Evolutionary conservation across 2,113 vertebrate genomes (phyloP), one percentile per base, ranked within the genome.

Genomic region (Emydura subglobosa): DNA sequence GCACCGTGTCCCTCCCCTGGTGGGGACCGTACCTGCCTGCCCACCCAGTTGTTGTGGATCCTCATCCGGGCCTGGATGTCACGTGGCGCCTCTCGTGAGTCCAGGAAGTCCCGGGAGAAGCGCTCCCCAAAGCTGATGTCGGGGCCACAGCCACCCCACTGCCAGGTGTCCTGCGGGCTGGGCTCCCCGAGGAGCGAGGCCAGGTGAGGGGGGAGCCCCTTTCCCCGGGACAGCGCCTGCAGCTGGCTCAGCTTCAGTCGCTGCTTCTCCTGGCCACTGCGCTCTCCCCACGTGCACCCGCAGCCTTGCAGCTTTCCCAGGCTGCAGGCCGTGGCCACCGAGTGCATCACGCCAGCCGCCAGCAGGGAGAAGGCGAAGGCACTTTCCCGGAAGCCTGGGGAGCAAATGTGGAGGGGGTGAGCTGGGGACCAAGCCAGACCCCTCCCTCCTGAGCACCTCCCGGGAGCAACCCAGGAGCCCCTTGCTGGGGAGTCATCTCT

Each of bases 101-200:
- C 99, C 68, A 99, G 98, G 98, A 99, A 99, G 93, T 99, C 99
- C 54, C 98, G 98, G 96, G 99, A 99, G 96, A 99, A 99, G 94
- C 98, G 99, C 89, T 99, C 99, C 57, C 99, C 99, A 82, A 99
- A 99, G 80, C 98, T 98, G 88, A 99, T 97, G 87, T 99, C 98
- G 13, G 99, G 99, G 90, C 98, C 99, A 96, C 99, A 99, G 92
- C 99, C 99, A 27, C 99, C 99, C 99, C 99, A 99, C 97, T 99
- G 99, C 99, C 99, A 99, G 44, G 99, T 99, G 95, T 99, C 99
- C 97, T 99, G 99, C 88, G 98, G 97, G 44, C 99, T 96, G n/a
- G 98, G 98, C 65, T 98, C 98, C 92, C 98, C 98, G 93, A 99
- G 98, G 53, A 98, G 90, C 22, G 98, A 97, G 39, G 98, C 93